A percentile compares a stretch with the other conserved stretches of the same genome.
Evolutionary conservation across 2,888 invertebrate species (phyloP).

Genomic region (Heliconius erato): DNA sequence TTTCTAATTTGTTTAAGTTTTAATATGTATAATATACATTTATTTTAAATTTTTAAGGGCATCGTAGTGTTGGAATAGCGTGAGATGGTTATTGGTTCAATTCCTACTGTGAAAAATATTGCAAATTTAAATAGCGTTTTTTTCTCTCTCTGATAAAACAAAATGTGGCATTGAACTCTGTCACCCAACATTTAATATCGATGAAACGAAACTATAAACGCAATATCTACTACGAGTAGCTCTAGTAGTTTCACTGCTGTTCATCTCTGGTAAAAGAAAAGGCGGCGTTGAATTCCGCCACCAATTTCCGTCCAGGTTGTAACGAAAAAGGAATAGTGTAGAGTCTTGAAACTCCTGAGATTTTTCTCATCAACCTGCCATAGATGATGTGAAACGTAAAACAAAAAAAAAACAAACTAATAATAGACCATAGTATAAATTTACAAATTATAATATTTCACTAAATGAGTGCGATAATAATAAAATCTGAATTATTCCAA

Average conservation of each 20-base stretch:
- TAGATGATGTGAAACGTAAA: background rate
- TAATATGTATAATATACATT: too few species aligned
- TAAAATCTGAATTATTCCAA: background rate
- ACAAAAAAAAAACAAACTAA: background rate
- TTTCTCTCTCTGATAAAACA: too few species aligned
- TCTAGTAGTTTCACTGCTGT: too few species aligned
- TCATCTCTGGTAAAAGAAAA: background rate
- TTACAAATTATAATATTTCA: background rate
- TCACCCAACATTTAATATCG: background rate
- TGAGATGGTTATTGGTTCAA: too few species aligned
- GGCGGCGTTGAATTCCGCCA: background rate
- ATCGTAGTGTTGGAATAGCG: too few species aligned
- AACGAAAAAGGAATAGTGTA: background rate
- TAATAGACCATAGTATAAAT: background rate
- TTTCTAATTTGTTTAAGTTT: constrained; percentile 20
- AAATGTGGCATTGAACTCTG: background rate
- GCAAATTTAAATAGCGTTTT: too few species aligned
- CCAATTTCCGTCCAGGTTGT: too few species aligned
- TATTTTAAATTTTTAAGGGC: too few species aligned
- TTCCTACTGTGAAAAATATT: too few species aligned
- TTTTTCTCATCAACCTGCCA: background rate
- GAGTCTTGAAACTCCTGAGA: too few species aligned
- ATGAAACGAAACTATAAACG: too few species aligned
- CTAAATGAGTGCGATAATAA: background rate
- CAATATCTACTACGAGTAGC: too few species aligned